phyloP scores from a whole-genome alignment of 2,797 vertebrate species.

The Numenius phaeopus region DNA sequence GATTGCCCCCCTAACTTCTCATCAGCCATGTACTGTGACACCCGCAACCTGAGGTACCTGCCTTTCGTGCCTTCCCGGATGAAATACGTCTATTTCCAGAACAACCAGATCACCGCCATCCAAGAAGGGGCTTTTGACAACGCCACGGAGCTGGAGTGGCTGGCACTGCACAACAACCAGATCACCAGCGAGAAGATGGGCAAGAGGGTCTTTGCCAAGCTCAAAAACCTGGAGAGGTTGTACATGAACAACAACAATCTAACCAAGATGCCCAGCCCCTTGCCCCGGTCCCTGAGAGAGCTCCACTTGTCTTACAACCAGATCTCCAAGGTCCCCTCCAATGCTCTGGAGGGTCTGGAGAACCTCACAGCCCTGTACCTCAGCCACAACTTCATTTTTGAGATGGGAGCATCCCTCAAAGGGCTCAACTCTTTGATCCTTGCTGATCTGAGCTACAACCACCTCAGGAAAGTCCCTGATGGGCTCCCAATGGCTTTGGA shows the following conservation, averaged over 20 bases:
- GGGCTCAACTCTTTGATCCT: conserved; percentile 88
- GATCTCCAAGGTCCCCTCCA: conserved; percentile 86
- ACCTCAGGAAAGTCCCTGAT: conserved; percentile 89
- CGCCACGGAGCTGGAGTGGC: conserved; percentile 91
- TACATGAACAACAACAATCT: conserved; percentile 95
- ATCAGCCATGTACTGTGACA: conserved; percentile 94
- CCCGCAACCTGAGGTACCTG: conserved; percentile 87
- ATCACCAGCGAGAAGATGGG: conserved; percentile 87
- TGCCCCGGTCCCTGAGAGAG: conserved; percentile 89
- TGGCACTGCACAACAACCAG: conserved; percentile 93
- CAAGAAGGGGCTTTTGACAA: conserved; percentile 90
- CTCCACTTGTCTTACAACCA: conserved; percentile 90
- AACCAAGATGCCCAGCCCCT: conserved; percentile 86
- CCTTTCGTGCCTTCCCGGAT: conserved; percentile 90
- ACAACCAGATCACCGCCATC: conserved; percentile 89
- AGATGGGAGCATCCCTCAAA: conserved; percentile 86
- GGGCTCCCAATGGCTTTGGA: conserved; percentile 88
- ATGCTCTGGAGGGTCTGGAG: conserved; percentile 89
- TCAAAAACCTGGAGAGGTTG: conserved; percentile 87
- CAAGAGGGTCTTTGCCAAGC: conserved; percentile 86
- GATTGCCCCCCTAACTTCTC: conserved; percentile 94
- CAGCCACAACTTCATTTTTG: conserved; percentile 89
- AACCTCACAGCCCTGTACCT: conserved; percentile 93
- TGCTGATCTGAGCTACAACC: conserved; percentile 91
- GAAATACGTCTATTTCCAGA: conserved; percentile 95